Base-by-base conservation (phyloP, 2,888 invertebrate genomes). In the Allacma fusca region DNA sequence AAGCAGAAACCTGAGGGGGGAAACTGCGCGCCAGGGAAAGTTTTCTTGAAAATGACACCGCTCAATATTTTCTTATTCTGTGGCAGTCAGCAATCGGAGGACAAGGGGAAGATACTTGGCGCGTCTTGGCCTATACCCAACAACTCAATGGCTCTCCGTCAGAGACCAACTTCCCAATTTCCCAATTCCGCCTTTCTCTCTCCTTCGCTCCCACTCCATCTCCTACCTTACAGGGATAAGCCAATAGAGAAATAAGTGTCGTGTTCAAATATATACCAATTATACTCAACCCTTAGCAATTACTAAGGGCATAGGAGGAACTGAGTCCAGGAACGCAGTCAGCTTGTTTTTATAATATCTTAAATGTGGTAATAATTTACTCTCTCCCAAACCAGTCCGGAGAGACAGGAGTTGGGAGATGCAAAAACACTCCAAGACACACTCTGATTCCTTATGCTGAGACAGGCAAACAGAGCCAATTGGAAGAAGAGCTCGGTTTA, bases 61-160 rank as follows among this genome's bases (percentile, higher is more conserved):
- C 34, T 71, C 71, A 57, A 71, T 71, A 71, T 71, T 71, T 71
- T 59, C 28, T 57, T 24, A 59, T 24, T 44, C 24, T 23, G n/a
- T 50, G 26, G 24, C 24, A 71, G 69, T 43, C 44, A 71, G 44
- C 21, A 28, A 28, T 57, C 21, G 44, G 26, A 23, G 43, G 71
- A 71, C 16, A 71, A 57, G 16, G 43, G 44, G 26, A 29, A 69
- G 69, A 69, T 7, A 69, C 29, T 40, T 19, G 19, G 69, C 9
- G 62, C 26, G 1, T 71, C 44, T 57, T 71, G 71, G 71, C 71
- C 71, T 57, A 28, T 26, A 57, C 71, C 71, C 71, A 71, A 71
- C 50, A 71, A 29, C 28, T 57, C 28, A 57, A 71, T 71, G 57
- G 50, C 50, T 71, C 26, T 70, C 26, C 28, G 69, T 40, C 69